These are phyloP conservation scores for Origma solitaria DNA, from an alignment of 2,113 vertebrate genomes.

Conservation along the genomic window DNA sequence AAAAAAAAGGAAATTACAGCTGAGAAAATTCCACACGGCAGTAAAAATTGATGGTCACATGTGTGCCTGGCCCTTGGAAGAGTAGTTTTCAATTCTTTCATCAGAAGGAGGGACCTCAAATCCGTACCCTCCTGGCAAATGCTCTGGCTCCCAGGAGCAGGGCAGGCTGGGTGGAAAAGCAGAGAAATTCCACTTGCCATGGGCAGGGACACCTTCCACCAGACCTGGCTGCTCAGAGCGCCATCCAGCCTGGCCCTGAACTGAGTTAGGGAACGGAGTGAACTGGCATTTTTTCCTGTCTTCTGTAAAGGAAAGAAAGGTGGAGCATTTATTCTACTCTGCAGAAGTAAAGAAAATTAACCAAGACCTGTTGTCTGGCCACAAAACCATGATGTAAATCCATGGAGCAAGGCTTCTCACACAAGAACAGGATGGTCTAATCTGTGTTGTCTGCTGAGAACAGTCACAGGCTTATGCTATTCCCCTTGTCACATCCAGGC, in stretches of 20 bases:
- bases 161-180: not conserved
- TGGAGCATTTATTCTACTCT: not conserved
- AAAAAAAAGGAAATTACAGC: not conserved
- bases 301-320: not conserved
- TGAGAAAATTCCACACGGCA: not conserved
- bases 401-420: not conserved
- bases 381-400: accelerated
- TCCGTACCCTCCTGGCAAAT: not conserved
- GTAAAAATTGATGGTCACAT: not conserved
- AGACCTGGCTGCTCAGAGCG: not conserved
- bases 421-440: not conserved
- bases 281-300: not conserved
- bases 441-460: not conserved
- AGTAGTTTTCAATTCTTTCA: not conserved
- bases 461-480: not conserved
- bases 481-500: not conserved
- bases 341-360: not conserved
- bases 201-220: not conserved
- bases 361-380: not conserved
- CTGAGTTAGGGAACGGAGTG: not conserved
- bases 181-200: not conserved
- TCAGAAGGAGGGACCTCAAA: not conserved
- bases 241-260: not conserved
- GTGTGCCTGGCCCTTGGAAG: not conserved
- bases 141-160: not conserved